Base-by-base conservation (phyloP, 2,888 invertebrate species). In the Salpingus planirostris region DNA sequence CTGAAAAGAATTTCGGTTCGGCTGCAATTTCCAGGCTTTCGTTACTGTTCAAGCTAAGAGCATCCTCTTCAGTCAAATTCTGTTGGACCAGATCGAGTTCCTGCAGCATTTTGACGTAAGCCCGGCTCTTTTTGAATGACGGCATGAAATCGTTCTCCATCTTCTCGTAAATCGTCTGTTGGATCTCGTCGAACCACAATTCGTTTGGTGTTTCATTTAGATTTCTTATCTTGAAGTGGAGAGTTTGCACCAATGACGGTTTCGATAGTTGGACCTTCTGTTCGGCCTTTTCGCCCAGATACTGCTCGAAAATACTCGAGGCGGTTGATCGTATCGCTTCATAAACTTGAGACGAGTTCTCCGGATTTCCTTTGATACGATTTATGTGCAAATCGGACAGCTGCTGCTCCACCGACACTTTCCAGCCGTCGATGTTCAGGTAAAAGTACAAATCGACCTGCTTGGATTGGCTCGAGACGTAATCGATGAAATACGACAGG, bases 171-270 rank as follows among this genome's bases (percentile, higher is more conserved):
- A 84, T 73, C 31, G 73, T 74, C 39, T 73, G 69, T 62, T 89
- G 84, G 11, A 88, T 73, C 39, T 85, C 83, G 57, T 92, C 90
- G 61, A 93, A 93, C 74, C 90, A 87, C 2, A 72, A 68, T 35
- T 85, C 80, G 13, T 69, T 70, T 3, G 80, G 74, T 13, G 60
- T 49, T 53, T 81, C 80, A 30, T 71, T 75, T 14, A 64, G 41
- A 38, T 60, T 63, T 45, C 74, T 70, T 35, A 84, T 75, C 50
- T 73, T 70, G 14, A 69, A 66, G 18, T 76, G 59, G 27, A 85
- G 65, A 43, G 69, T 68, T 47, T 76, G 75, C 2, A 78, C 67
- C 3, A 80, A 55, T 5, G 61, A 55, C 30, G 78, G 74, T 42
- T 80, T 80, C 6, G 85, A 54, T n/a, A n/a, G n/a, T 40, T 72